These are phyloP conservation scores for Notolepis coatsorum DNA, from an alignment of 2,797 vertebrate species.

Conservation along the genomic window DNA sequence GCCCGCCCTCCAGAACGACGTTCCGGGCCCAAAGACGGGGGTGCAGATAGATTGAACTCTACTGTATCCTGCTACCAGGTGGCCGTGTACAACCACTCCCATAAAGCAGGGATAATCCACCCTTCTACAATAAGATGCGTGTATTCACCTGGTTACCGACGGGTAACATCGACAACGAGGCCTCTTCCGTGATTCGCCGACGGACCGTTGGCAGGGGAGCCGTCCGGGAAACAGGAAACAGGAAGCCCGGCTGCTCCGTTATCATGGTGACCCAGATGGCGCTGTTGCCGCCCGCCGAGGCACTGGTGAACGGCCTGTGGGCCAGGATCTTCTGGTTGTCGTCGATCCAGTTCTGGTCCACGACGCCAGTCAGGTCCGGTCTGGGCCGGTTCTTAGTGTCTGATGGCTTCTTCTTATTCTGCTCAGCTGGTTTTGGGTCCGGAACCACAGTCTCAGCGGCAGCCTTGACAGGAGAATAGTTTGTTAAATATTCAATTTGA, in stretches of 20 bases:
- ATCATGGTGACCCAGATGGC: constrained; percentile 70
- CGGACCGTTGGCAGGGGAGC: constrained; percentile 43
- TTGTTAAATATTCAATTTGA: no score
- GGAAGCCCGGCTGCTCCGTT: constrained; percentile 75
- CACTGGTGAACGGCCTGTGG: constrained; percentile 27
- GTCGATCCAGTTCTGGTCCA: constrained; percentile 59
- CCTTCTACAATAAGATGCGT: background rate
- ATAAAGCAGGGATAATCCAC: no score
- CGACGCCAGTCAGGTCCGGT: background rate
- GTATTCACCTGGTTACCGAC: constrained; percentile 62
- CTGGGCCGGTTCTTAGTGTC: background rate
- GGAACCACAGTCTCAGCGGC: constrained; percentile 18
- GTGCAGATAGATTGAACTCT: no score
- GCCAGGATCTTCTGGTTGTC: constrained; percentile 37
- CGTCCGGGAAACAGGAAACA: constrained; percentile 64
- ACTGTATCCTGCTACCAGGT: no score
- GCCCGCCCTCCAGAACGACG: no score
- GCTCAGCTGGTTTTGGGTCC: constrained; percentile 41
- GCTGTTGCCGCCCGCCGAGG: constrained; percentile 57
- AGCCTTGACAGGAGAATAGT: constrained; percentile 16
- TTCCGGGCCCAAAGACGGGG: no score
- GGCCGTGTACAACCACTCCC: no score
- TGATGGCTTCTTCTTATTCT: constrained; percentile 34
- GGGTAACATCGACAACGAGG: constrained; percentile 60
- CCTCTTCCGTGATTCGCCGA: constrained; percentile 75